phyloP scores from a whole-genome alignment of 2,113 vertebrate genomes.

The Notothenia coriiceps region DNA sequence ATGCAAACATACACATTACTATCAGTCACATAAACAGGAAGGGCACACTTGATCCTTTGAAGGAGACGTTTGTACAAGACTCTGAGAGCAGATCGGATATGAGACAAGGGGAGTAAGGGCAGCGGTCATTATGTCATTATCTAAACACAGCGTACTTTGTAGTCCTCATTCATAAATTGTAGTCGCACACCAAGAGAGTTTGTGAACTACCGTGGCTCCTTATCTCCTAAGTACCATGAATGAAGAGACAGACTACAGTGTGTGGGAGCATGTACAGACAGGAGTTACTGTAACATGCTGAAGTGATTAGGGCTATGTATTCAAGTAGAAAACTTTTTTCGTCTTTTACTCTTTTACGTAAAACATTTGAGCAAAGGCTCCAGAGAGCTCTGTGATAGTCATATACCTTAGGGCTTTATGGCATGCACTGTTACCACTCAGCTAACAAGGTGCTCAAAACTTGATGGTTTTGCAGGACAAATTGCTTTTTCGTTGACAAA shows the following conservation, averaged over 20 bases:
- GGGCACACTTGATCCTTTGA: conserved; percentile 47
- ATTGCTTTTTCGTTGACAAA: no score
- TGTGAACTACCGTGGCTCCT: conserved; percentile 1
- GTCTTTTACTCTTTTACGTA: no score
- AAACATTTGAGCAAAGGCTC: no score
- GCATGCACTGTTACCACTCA: no score
- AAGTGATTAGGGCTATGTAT: neutral
- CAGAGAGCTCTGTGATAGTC: no score
- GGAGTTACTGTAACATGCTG: neutral
- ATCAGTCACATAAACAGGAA: conserved; percentile 70
- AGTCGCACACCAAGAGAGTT: conserved; percentile 1
- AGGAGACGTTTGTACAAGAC: conserved; percentile 32
- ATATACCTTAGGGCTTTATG: no score
- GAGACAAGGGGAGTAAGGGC: conserved; percentile 52
- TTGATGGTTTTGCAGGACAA: no score
- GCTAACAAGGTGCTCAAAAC: no score
- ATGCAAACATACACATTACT: conserved; percentile 11
- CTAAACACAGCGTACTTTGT: conserved; percentile 47
- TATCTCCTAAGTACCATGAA: conserved; percentile 1
- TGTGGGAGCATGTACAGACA: neutral
- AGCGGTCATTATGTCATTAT: conserved; percentile 62
- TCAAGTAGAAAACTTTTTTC: no score
- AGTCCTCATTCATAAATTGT: conserved; percentile 38
- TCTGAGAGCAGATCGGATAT: conserved; percentile 59
- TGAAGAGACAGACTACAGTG: conserved; percentile 2